A percentile compares a stretch with the other conserved stretches of the same genome.
phyloP scores from a whole-genome alignment of 2,888 invertebrate genomes.

The Tipula lateralis region DNA sequence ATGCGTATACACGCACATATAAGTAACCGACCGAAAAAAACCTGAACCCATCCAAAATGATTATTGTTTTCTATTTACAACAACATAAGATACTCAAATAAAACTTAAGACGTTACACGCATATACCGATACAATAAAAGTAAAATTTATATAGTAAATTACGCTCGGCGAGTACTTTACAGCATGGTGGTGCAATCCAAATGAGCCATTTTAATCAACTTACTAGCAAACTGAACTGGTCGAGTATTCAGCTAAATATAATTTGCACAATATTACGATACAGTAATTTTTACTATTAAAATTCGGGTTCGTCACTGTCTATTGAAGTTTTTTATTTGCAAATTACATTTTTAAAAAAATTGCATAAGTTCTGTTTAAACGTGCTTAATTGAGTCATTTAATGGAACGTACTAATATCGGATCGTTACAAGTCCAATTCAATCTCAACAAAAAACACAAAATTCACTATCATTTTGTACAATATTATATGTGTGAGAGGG shows the following conservation, averaged over 20 bases:
- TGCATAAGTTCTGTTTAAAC: neutral
- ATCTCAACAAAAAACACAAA: neutral
- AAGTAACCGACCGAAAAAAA: neutral
- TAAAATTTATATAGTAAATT: neutral
- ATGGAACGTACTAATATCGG: neutral
- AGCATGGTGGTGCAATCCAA: neutral
- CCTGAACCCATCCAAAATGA: neutral
- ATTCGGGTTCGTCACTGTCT: neutral
- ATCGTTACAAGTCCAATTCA: neutral
- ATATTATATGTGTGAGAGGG: neutral
- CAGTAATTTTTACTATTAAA: neutral
- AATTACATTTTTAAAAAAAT: neutral
- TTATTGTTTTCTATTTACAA: neutral
- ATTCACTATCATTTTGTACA: neutral
- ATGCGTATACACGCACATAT: neutral
- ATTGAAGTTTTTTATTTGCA: constrained; percentile 7
- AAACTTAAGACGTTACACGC: constrained; percentile 20
- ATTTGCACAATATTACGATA: neutral
- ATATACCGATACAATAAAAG: neutral
- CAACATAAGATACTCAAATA: neutral
- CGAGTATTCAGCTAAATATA: too few relatives aligned
- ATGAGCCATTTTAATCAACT: neutral
- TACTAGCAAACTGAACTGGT: too few relatives aligned
- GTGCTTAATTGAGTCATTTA: neutral
- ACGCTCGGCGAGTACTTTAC: neutral